phyloP scores from a whole-genome alignment of 2,888 invertebrate species.

The Geotrupes spiniger region DNA sequence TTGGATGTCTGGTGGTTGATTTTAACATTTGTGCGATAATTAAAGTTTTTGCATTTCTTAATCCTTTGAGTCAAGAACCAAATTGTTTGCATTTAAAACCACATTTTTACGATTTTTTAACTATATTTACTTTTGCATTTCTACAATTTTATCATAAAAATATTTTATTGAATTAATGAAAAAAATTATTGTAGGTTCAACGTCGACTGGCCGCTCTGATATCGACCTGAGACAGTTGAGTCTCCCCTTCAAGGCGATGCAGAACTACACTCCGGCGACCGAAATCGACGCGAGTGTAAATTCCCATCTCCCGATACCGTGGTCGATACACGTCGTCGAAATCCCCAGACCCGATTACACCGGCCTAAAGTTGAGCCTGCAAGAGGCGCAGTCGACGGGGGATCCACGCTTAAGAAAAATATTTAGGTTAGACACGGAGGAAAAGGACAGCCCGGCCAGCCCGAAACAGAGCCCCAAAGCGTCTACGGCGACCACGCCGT shows the following conservation, averaged over 20 bases:
- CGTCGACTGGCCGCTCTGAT: slow-evolving; percentile 56
- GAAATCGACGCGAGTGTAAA: slow-evolving; percentile 83
- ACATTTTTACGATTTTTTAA: too few relatives aligned
- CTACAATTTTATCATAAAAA: too few relatives aligned
- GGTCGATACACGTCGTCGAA: slow-evolving; percentile 59
- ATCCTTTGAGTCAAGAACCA: too few relatives aligned
- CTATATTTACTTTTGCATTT: too few relatives aligned
- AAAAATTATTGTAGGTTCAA: slow-evolving; percentile 16
- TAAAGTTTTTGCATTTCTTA: too few relatives aligned
- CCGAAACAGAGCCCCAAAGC: slow-evolving; percentile 51
- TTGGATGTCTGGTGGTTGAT: too few relatives aligned
- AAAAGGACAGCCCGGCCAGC: slow-evolving; percentile 60
- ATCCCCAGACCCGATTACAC: slow-evolving; percentile 75
- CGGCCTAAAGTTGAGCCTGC: slow-evolving; percentile 67
- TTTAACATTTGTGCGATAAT: too few relatives aligned
- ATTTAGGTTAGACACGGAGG: slow-evolving; percentile 62
- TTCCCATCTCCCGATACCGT: slow-evolving; percentile 72
- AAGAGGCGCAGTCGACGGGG: slow-evolving; percentile 67
- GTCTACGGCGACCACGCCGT: slow-evolving; percentile 49
- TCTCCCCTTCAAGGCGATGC: slow-evolving; percentile 57
- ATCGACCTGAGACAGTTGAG: slow-evolving; percentile 64
- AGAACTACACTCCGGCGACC: slow-evolving; percentile 79
- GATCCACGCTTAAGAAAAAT: slow-evolving; percentile 78
- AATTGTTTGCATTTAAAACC: too few relatives aligned
- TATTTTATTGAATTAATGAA: too few relatives aligned